Percentiles rank a stretch among this genome's conserved stretches.
Evolutionary conservation across 53 echinoderm and acorn worm species (phyloP).

Genomic region (Stichopus horrens): DNA sequence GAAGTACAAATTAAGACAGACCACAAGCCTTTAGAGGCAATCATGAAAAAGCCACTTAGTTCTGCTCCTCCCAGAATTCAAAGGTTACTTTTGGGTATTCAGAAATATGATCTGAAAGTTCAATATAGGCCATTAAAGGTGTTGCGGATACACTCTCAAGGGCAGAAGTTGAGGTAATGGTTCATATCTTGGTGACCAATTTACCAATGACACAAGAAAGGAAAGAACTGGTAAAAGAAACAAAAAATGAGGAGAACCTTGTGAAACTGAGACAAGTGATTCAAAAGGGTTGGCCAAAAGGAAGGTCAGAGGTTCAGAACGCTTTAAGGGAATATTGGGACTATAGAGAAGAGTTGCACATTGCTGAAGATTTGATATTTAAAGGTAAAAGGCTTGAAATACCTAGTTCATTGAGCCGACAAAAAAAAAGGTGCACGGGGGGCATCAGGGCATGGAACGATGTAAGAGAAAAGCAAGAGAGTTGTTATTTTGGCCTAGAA

Average conservation of each 20-base stretch:
- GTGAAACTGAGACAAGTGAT: constrained; percentile 28
- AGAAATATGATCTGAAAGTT: constrained; percentile 48
- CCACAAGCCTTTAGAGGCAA: constrained; percentile 47
- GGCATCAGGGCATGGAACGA: constrained; percentile 40
- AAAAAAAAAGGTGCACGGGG: constrained; percentile 44
- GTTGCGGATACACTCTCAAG: constrained; percentile 54
- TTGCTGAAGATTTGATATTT: constrained; percentile 41
- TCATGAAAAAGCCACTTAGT: too few species aligned
- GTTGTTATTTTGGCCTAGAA: too few species aligned
- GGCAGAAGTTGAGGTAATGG: constrained; percentile 42
- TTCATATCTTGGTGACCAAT: constrained; percentile 17
- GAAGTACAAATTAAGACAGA: constrained; percentile 20
- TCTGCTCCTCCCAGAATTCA: too few species aligned
- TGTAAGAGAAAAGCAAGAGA: constrained; percentile 46
- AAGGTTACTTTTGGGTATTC: constrained; percentile 48
- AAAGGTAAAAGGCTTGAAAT: constrained; percentile 48
- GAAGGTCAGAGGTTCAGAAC: constrained; percentile 22
- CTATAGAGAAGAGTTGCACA: constrained; percentile 26
- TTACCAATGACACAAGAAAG: constrained; percentile 44
- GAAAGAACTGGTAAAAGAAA: too few species aligned
- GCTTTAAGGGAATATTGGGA: constrained; percentile 50
- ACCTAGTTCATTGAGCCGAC: constrained; percentile 3
- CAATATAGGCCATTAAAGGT: constrained; percentile 31
- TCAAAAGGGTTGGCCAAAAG: constrained; percentile 36
- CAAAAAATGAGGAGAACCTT: too few species aligned